These are phyloP conservation scores for Parotia lawesii DNA, from an alignment of 2,113 vertebrate genomes.

Conservation along the genomic window DNA sequence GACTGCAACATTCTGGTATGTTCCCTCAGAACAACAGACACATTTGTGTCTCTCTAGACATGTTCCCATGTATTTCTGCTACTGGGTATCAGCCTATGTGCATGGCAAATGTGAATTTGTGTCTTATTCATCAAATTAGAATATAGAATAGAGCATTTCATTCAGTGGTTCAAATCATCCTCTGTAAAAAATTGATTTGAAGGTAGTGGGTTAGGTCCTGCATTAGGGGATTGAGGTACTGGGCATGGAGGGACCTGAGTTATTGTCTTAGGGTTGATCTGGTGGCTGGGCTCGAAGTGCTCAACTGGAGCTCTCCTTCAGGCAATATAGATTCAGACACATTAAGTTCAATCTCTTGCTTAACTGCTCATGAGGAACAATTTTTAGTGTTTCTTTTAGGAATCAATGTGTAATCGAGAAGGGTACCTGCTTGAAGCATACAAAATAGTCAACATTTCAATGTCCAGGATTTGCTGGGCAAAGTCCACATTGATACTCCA, in stretches of 20 bases:
- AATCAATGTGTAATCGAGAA: neutral
- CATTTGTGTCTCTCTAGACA: fast-evolving
- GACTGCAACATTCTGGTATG: neutral
- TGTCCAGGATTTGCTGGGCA: neutral
- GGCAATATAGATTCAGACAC: neutral
- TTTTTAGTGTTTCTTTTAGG: neutral
- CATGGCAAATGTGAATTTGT: neutral
- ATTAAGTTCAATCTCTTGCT: neutral
- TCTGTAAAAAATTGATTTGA: neutral
- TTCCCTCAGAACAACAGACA: neutral
- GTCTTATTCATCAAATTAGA: neutral
- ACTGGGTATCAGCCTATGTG: neutral
- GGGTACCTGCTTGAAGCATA: fast-evolving
- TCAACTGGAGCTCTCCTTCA: neutral
- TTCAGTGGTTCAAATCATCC: neutral
- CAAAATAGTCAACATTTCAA: neutral
- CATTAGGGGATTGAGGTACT: neutral
- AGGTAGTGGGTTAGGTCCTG: neutral
- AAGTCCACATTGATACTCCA: neutral
- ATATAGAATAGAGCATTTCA: neutral
- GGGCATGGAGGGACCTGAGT: neutral
- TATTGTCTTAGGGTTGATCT: neutral
- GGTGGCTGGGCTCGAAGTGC: neutral
- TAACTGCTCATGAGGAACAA: neutral
- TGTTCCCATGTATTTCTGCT: neutral